Conservation (phyloP, 2,797 vertebrate genomes). For the Australoheros facetus region DNA sequence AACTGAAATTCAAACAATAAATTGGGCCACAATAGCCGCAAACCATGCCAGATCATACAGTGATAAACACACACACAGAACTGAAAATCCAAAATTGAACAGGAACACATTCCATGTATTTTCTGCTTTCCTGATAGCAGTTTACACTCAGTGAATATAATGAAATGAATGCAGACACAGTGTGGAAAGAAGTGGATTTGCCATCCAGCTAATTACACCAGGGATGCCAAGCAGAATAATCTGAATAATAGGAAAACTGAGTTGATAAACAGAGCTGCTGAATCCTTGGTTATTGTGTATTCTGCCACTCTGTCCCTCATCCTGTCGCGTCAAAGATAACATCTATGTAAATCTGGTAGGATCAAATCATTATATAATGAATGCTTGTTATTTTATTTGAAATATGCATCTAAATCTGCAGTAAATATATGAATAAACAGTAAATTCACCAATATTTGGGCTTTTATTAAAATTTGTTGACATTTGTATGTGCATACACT, state of each 20-base stretch:
- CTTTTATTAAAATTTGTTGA: not conserved
- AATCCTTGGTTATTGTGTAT: constrained; percentile 32
- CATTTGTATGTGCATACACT: not conserved
- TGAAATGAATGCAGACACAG: constrained; percentile 27
- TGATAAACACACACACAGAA: not conserved
- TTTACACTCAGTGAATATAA: constrained; percentile 33
- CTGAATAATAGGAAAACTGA: constrained; percentile 60
- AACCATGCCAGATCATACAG: not conserved
- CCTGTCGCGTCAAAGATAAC: constrained; percentile 44
- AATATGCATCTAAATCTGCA: constrained; percentile 14
- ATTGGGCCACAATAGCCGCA: not conserved
- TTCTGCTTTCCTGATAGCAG: constrained; percentile 15
- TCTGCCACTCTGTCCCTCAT: constrained; percentile 16
- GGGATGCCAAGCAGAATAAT: constrained; percentile 65
- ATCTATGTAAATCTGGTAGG: constrained; percentile 48
- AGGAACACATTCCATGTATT: constrained; percentile 1
- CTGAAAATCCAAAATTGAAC: constrained; percentile 12
- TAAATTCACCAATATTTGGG: not conserved
- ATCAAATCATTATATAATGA: constrained; percentile 35
- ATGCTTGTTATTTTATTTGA: not conserved
- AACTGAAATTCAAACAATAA: not conserved
- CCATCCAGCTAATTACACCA: constrained; percentile 61
- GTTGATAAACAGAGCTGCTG: constrained; percentile 57
- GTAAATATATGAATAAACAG: not conserved
- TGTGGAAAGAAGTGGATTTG: constrained; percentile 50